Evolutionary conservation across 2,888 invertebrate genomes (phyloP).

Genomic region (Patella pellucida): DNA sequence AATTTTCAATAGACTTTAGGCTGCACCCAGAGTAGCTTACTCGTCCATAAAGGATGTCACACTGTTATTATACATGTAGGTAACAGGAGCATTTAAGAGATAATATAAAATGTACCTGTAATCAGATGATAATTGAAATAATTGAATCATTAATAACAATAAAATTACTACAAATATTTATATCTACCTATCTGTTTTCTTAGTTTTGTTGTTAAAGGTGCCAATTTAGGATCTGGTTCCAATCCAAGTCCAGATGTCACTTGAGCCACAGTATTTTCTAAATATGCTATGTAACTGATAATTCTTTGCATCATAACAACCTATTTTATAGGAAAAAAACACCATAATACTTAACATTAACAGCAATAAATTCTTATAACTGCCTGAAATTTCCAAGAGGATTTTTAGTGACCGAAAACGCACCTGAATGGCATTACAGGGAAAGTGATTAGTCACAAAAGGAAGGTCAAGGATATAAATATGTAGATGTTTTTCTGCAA

Average conservation of each 20-base stretch:
- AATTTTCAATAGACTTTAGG: too few species aligned
- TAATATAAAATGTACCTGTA: too few species aligned
- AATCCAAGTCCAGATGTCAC: constrained; percentile 48
- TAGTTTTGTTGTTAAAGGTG: constrained; percentile 23
- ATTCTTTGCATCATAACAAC: constrained; percentile 67
- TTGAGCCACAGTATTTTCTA: constrained; percentile 57
- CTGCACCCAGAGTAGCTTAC: too few species aligned
- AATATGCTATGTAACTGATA: constrained; percentile 63
- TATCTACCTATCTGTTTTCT: constrained; percentile 21
- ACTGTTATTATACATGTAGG: too few species aligned
- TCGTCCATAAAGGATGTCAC: too few species aligned
- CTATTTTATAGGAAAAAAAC: constrained; percentile 37
- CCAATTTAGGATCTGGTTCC: constrained; percentile 16
- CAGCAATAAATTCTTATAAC: too few species aligned
- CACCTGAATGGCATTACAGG: background rate
- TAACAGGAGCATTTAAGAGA: too few species aligned
- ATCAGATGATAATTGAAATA: too few species aligned
- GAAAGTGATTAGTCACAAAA: background rate
- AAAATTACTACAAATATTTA: background rate
- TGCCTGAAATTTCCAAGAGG: too few species aligned
- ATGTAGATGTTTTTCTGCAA: background rate
- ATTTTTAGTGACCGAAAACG: background rate
- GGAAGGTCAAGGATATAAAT: background rate
- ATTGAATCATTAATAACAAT: background rate
- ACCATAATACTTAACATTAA: background rate